Base-by-base conservation (phyloP, 2,888 invertebrate species). In the Aspidiotus rigidus region DNA sequence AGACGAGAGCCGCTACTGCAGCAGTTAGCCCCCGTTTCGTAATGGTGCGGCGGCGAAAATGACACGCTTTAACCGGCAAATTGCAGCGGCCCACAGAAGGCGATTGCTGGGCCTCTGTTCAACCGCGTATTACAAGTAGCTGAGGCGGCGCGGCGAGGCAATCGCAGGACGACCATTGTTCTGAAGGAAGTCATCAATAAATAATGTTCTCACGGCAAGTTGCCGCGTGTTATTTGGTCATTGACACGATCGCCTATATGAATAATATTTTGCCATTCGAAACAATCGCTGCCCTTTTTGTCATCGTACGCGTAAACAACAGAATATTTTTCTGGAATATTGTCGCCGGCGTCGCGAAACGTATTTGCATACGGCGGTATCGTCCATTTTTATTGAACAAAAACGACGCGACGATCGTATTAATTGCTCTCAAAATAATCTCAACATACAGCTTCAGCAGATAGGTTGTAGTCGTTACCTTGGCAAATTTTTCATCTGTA, bases 251-350 rank as follows among this genome's bases (percentile, higher is more conserved):
- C 28, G 39, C 39, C 13, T 17, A 1, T 56, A 59, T 28, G 59
- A 59, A 59, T 59, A 59, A 59, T 59, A 28, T 39, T 13, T 59
- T 59, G 13, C 59, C 28, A 59, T 59, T 39, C 39, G 39, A 59
- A 59, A 59, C 59, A 59, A 59, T 59, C 56, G 56, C 15, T 16
- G 56, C n/a, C 15, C 17, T 56, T 56, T 56, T 56, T 56, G 56
- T 63, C 63, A 63, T 63, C 63, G 49, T 49, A 49, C 28, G 28
- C 41, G 64, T 56, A 54, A 64, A 54, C 64, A 56, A 54, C 54
- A 17, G 64, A 64, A 64, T 54, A 55, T 40, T 54, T 54, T 41
- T 41, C 64, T 41, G 53, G 56, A 64, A 53, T 54, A 54, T n/a
- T 28, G 28, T 28, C 28, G 28, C 28, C 28, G 28, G 28, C 28